Evolutionary conservation across 2,797 vertebrate species (phyloP).

Genomic region (Champsocephalus esox): DNA sequence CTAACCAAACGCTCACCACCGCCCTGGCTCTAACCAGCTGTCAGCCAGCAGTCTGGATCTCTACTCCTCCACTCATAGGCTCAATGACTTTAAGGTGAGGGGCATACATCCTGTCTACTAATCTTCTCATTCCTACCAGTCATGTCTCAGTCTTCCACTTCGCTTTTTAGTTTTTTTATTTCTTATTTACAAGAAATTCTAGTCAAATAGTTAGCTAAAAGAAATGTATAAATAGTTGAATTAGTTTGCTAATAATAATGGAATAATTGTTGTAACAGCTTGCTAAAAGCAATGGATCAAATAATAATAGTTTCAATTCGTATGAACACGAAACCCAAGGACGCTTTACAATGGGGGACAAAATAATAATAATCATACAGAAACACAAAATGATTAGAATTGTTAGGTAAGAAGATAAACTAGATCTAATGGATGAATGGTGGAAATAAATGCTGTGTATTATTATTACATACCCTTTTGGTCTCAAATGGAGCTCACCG

Average conservation of each 20-base stretch:
- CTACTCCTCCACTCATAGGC: conserved; percentile 77
- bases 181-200: neutral
- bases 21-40: conserved; percentile 80
- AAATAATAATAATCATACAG: too few species aligned
- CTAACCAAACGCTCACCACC: conserved; percentile 37
- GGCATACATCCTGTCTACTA: neutral
- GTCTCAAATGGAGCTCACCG: conserved; percentile 13
- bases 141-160: neutral
- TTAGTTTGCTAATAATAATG: too few species aligned
- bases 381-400: too few species aligned
- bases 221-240: too few species aligned
- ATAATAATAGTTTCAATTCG: too few species aligned
- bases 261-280: neutral
- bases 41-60: conserved; percentile 92
- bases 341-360: too few species aligned
- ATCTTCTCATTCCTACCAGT: neutral
- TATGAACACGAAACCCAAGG: too few species aligned
- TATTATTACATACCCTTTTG: conserved; percentile 11
- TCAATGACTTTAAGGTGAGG: conserved; percentile 90
- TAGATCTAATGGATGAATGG: neutral
- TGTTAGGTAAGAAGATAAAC: too few species aligned
- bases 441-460: neutral
- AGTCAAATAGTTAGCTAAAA: too few species aligned
- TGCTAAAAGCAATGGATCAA: neutral
- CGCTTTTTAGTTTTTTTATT: neutral